Evolutionary conservation across 30 jellyfish, hydroid and myxozoan genomes (phyloP), one percentile per base, ranked within the genome.

Genomic region (Haliclystus octoradiatus): DNA sequence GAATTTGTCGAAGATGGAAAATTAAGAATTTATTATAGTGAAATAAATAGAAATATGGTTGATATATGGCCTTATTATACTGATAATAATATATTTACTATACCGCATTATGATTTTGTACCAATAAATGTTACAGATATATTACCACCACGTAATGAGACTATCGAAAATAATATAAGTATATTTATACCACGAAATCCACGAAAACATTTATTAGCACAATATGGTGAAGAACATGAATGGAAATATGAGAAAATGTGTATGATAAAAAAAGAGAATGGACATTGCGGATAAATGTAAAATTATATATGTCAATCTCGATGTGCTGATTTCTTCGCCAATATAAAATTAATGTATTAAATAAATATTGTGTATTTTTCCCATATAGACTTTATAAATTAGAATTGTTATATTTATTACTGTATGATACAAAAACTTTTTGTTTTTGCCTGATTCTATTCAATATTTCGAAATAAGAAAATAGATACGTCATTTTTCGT

Each of bases 1-100:
- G 68, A 53, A 2, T 27, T 69, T 0, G 85, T 52, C n/a, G 94
- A 89, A 14, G 40, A 53, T 33, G 76, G 49, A 1, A 89, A 89
- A 72, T 57, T 81, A 50, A 75, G 73, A 51, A 30, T 89, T 24
- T 72, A 50, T 30, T 65, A 49, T 49, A 89, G 98, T 52, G 61
- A 31, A 40, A 40, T 15, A 0, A 89, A 89, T 63, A 53, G 63
- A 26, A 68, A 47, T 32, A 46, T 49, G 33, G 63, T 89, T 24
- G 98, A 89, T 50, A 35, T 89, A 19, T 89, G 98, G 98, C 92
- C 92, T 0, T 89, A 63, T 76, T 71, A 66, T 63, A 65, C 52
- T 32, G 33, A 47, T 0, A 66, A 64, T 33, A 62, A 28, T 14
- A 33, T 65, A 23, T 5, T 40, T 40, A 40, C 19, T 40, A 40